These are phyloP conservation scores for Catamblyrhynchus diadema DNA, from an alignment of 2,797 vertebrate species.

Conservation along the genomic window DNA sequence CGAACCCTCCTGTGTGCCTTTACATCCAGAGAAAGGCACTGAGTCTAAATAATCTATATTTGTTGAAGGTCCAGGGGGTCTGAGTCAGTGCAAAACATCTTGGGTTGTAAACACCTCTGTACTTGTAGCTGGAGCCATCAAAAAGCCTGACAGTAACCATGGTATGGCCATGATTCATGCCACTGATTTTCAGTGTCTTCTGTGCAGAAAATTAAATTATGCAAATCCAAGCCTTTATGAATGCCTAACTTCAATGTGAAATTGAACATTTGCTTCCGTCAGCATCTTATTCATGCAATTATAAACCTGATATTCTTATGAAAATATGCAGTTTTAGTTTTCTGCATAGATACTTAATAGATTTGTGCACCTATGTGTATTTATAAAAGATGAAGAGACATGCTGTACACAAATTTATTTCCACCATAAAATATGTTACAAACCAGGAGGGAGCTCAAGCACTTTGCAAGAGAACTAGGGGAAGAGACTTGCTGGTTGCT, in stretches of 20 bases:
- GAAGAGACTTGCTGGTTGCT: not conserved
- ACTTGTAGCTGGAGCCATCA: constrained; percentile 3
- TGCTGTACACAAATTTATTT: not conserved
- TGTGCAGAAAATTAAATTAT: constrained; percentile 91
- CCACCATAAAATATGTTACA: not conserved
- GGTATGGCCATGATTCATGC: constrained; percentile 85
- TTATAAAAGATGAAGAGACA: not conserved
- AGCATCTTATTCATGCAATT: constrained; percentile 78
- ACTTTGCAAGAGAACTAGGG: not conserved
- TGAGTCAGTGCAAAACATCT: constrained; percentile 38
- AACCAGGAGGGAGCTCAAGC: not conserved
- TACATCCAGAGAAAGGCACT: not conserved
- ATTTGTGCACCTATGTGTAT: constrained; percentile 18
- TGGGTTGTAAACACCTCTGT: constrained; percentile 50
- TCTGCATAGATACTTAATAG: constrained; percentile 7
- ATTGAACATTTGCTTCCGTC: constrained; percentile 74
- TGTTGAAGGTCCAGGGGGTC: constrained; percentile 32
- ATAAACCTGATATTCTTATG: constrained; percentile 56
- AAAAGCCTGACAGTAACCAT: constrained; percentile 73
- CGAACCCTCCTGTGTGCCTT: not conserved
- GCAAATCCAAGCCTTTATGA: constrained; percentile 77
- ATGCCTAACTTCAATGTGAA: constrained; percentile 72
- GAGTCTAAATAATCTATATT: constrained; percentile 13
- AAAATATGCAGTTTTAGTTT: constrained; percentile 52
- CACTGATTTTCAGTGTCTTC: constrained; percentile 89